Evolutionary conservation across 2,113 vertebrate species (phyloP), one percentile per base, ranked within the genome.

Genomic region (Trachemys scripta): DNA sequence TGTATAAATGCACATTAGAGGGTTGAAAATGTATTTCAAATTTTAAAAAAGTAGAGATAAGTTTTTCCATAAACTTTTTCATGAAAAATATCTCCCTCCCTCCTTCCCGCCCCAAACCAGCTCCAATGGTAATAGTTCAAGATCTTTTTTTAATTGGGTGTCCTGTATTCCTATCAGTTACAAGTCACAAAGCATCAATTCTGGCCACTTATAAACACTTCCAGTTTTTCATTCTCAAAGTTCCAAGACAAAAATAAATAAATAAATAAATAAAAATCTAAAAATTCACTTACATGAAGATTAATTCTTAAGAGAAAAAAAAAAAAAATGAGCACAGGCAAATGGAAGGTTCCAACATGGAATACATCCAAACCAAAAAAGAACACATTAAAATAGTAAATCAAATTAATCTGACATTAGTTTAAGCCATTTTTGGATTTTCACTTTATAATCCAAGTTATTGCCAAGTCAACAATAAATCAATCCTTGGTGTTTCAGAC

Each of bases 391-490:
- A 85, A 92, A 8, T 79, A 94, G 0, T 93, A 90, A 93, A 89
- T 95, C 82, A 92, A 78, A 62, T 90, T 95, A 95, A 86, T 90
- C 87, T 92, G 51, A 90, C 84, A 93, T 94, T 85, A 62, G 65
- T 95, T 94, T 88, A 94, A 96, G 92, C 79, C 49, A 82, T 92
- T 96, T 93, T 72, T 89, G 56, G 17, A 95, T 78, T 80, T n/a
- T 69, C 56, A 92, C 49, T 49, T 84, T 88, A 95, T 80, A 96
- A 95, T 91, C 80, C 87, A 96, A 95, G 90, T 96, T 94, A 94
- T 92, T 95, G 93, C 89, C 80, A 95, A 89, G 84, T 80, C 95
- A 96, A 96, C 94, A 96, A 96, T 93, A 97, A 96, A 92, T 89
- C 75, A 25, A 90, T 96, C 92, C 94, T 96, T 96, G 62, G 95